Conservation (phyloP, 2,888 invertebrate species). For the Lampropteryx suffumata region DNA sequence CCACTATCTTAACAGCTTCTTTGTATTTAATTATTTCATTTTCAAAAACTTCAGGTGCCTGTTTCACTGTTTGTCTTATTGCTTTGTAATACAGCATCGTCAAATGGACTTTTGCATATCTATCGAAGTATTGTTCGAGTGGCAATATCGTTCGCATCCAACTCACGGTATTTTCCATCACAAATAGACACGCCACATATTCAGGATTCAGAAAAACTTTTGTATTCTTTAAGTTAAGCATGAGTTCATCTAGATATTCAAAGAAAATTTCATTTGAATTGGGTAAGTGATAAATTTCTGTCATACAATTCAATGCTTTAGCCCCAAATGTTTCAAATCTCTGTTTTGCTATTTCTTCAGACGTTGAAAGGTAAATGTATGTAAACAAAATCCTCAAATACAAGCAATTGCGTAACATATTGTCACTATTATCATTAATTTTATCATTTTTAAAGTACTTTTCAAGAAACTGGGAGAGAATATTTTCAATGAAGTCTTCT, state of each 20-base stretch:
- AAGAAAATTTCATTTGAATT: slow-evolving; percentile 5
- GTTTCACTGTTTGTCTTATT: slow-evolving; percentile 44
- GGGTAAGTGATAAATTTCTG: slow-evolving; percentile 11
- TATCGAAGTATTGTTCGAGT: slow-evolving; percentile 45
- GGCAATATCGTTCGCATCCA: slow-evolving; percentile 48
- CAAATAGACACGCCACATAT: slow-evolving; percentile 46
- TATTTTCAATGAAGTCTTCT: slow-evolving; percentile 23
- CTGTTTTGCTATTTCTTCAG: slow-evolving; percentile 37
- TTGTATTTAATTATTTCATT: slow-evolving; percentile 33
- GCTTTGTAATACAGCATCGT: slow-evolving; percentile 58
- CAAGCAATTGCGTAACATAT: slow-evolving; percentile 24
- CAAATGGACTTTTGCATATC: slow-evolving; percentile 48
- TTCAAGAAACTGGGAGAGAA: slow-evolving; percentile 21
- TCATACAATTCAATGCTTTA: slow-evolving; percentile 45
- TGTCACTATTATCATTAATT: slow-evolving; percentile 19
- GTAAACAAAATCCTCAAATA: slow-evolving; percentile 49
- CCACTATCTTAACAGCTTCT: slow-evolving; percentile 48
- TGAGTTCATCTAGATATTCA: slow-evolving; percentile 36
- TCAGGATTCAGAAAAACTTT: slow-evolving; percentile 45
- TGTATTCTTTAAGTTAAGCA: slow-evolving; percentile 46
- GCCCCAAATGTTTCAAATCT: slow-evolving; percentile 42
- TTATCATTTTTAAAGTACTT: slow-evolving; percentile 32
- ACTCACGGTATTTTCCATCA: slow-evolving; percentile 45
- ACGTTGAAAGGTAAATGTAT: slow-evolving; percentile 48
- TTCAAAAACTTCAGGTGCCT: slow-evolving; percentile 45